These are phyloP conservation scores for Choloepus didactylus DNA, from an alignment of 2,797 vertebrate species.

Conservation along the genomic window DNA sequence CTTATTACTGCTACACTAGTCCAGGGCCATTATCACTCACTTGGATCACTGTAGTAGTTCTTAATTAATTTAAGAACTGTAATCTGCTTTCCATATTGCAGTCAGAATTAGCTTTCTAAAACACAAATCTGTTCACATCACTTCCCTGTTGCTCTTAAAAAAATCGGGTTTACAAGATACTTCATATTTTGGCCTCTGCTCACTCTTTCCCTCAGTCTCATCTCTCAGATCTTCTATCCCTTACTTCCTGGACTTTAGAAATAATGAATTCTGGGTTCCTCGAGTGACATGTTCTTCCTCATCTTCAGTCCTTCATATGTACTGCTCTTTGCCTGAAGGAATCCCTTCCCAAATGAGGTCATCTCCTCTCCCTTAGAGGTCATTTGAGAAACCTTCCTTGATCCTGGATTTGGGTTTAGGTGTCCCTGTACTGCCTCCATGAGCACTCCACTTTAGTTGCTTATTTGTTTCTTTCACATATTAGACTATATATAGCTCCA, in stretches of 20 bases:
- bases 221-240: neutral
- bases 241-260: neutral
- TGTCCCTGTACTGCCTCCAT: neutral
- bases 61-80: neutral
- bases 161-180: neutral
- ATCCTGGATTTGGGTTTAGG: neutral
- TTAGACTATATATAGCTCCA: neutral
- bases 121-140: neutral
- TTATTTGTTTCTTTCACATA: neutral
- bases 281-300: neutral
- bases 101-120: neutral
- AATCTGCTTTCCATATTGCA: neutral
- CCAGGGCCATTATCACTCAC: neutral
- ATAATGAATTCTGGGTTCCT: neutral
- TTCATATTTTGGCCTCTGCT: neutral
- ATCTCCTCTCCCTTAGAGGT: neutral
- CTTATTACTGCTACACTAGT: neutral
- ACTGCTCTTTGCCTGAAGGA: neutral
- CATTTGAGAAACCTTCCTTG: neutral
- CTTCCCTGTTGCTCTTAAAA: constrained; percentile 12
- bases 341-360: neutral
- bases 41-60: neutral
- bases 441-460: neutral
- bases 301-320: neutral
- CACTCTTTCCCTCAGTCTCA: too few relatives aligned